Percentiles rank a stretch among this genome's conserved stretches.
Conservation (phyloP, 2,888 invertebrate species). For the Halocaridina rubra region DNA sequence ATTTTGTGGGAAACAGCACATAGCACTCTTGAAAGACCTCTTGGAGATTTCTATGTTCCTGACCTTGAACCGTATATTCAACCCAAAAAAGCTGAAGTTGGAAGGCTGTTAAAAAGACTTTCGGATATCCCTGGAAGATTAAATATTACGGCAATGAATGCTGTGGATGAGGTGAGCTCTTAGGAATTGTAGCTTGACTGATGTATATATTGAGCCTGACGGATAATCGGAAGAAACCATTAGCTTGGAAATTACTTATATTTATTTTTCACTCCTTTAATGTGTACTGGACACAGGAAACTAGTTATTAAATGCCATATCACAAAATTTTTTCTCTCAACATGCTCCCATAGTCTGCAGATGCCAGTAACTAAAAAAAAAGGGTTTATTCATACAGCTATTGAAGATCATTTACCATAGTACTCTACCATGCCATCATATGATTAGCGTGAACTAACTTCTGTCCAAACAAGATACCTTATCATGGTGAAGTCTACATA, state of each 20-base stretch:
- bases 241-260: background rate
- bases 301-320: too few relatives aligned
- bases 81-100: conserved; percentile 16
- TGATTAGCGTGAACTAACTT: too few relatives aligned
- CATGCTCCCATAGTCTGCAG: too few relatives aligned
- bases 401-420: too few relatives aligned
- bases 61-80: conserved; percentile 46
- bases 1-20: conserved; percentile 30
- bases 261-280: background rate
- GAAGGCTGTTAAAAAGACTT: conserved; percentile 35
- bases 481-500: too few relatives aligned
- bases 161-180: conserved; percentile 25
- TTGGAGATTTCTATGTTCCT: conserved; percentile 29
- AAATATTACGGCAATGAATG: conserved; percentile 31
- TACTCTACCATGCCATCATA: too few relatives aligned
- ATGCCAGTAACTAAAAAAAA: too few relatives aligned
- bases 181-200: background rate
- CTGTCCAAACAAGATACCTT: too few relatives aligned
- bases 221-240: background rate
- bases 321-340: too few relatives aligned
- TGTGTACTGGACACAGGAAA: too few relatives aligned
- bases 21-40: background rate
- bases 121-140: conserved; percentile 50
- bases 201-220: background rate
- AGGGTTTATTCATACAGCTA: too few relatives aligned